phyloP scores from a whole-genome alignment of 64 coral and sea anemone genomes.

The Acropora yongei region DNA sequence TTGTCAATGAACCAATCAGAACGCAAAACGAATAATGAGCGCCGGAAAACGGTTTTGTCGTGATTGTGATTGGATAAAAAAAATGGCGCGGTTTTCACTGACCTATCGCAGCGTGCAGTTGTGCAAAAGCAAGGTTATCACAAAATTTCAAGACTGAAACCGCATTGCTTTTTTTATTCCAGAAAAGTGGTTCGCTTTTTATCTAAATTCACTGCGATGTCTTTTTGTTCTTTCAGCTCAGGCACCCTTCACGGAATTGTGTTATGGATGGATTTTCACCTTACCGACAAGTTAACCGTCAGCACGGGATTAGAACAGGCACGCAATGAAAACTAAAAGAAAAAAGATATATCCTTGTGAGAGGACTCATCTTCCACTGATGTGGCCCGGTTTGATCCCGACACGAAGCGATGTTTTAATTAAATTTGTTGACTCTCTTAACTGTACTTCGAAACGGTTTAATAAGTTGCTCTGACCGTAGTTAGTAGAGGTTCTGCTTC shows the following conservation, averaged over 20 bases:
- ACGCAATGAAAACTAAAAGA: background rate
- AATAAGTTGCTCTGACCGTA: no score
- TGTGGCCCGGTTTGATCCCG: no score
- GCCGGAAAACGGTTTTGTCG: background rate
- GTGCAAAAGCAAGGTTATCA: no score
- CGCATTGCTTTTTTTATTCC: no score
- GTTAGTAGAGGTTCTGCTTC: no score
- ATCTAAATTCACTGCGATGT: background rate
- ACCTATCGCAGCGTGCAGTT: background rate
- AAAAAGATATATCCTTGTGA: background rate
- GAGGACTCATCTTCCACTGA: background rate
- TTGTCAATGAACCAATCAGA: background rate
- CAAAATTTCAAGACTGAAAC: no score
- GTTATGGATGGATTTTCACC: conserved; percentile 94
- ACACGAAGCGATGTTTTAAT: no score
- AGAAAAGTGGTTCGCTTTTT: no score
- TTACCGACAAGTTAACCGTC: conserved; percentile 69
- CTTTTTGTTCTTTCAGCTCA: conserved; percentile 30
- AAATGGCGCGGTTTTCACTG: background rate
- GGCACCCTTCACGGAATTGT: conserved; percentile 80
- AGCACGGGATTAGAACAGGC: conserved; percentile 85
- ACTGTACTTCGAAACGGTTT: no score
- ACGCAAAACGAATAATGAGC: background rate
- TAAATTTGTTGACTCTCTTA: no score
- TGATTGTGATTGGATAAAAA: background rate